phyloP scores from a whole-genome alignment of 2,797 vertebrate species.

The Microhierax caerulescens region DNA sequence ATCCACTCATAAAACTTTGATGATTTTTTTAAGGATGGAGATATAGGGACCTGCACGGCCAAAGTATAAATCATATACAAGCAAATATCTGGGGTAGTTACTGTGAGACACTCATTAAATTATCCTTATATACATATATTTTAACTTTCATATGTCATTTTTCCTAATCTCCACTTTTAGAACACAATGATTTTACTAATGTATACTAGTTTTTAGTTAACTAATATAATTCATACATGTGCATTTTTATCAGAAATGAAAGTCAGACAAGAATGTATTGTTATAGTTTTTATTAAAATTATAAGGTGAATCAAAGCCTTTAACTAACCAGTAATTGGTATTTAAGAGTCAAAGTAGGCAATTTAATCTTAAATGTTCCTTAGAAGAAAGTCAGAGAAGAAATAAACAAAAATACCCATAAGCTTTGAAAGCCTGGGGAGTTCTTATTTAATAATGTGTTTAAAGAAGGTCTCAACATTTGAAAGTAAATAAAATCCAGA shows the following conservation, averaged over 20 bases:
- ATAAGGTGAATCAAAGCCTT: not conserved
- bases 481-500: not conserved
- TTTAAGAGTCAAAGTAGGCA: not conserved
- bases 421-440: not conserved
- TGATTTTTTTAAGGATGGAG: not conserved
- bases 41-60: not conserved
- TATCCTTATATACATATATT: not conserved
- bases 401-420: not conserved
- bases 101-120: not conserved
- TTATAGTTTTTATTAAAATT: not conserved
- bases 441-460: not conserved
- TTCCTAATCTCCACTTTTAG: not conserved
- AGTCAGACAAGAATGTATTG: not conserved
- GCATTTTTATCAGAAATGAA: not conserved
- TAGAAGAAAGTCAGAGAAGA: not conserved
- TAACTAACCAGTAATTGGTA: not conserved
- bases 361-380: not conserved
- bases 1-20: not conserved
- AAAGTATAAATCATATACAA: not conserved
- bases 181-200: not conserved
- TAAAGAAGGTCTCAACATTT: not conserved
- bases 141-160: not conserved
- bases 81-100: not conserved
- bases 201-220: not conserved
- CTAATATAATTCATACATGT: not conserved